Conservation (phyloP, 1,140 invertebrate species). For the Thrips palmi region DNA sequence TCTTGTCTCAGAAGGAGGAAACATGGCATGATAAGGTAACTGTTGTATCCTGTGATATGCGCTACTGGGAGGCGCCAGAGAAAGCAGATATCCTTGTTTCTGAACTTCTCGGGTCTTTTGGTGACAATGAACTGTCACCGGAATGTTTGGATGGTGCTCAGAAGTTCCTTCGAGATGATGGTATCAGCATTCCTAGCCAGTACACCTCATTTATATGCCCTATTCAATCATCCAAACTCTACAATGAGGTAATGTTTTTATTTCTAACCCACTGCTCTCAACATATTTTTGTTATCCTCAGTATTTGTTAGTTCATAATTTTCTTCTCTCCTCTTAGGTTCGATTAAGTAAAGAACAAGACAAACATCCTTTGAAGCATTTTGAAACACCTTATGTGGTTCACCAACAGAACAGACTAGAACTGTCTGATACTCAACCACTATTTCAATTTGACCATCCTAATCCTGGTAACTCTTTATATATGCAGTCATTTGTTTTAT, state of each 20-base stretch:
- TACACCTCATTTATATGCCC: conserved; percentile 87
- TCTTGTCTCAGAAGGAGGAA: conserved; percentile 59
- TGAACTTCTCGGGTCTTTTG: conserved; percentile 92
- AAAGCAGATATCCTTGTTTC: conserved; percentile 92
- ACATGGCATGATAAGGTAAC: conserved; percentile 60
- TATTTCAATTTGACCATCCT: conserved; percentile 85
- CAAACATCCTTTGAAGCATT: conserved; percentile 36
- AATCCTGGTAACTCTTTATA: conserved; percentile 31
- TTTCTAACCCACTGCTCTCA: no score
- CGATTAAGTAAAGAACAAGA: conserved; percentile 33
- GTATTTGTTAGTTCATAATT: no score
- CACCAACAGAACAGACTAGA: conserved; percentile 79
- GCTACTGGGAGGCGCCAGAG: conserved; percentile 59
- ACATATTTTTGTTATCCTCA: no score
- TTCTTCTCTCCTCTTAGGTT: no score
- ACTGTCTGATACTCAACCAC: conserved; percentile 52
- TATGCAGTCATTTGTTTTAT: not conserved
- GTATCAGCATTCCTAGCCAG: conserved; percentile 77
- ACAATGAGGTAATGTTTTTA: conserved; percentile 54
- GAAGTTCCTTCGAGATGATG: conserved; percentile 60
- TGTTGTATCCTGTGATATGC: conserved; percentile 81
- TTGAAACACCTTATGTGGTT: conserved; percentile 85
- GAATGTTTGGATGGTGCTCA: conserved; percentile 95
- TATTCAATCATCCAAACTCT: conserved; percentile 58
- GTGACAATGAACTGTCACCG: conserved; percentile 96